Percentiles rank a stretch among this genome's conserved stretches.
phyloP scores from a whole-genome alignment of 2,888 invertebrate species.

The Priocnemis perturbator region DNA sequence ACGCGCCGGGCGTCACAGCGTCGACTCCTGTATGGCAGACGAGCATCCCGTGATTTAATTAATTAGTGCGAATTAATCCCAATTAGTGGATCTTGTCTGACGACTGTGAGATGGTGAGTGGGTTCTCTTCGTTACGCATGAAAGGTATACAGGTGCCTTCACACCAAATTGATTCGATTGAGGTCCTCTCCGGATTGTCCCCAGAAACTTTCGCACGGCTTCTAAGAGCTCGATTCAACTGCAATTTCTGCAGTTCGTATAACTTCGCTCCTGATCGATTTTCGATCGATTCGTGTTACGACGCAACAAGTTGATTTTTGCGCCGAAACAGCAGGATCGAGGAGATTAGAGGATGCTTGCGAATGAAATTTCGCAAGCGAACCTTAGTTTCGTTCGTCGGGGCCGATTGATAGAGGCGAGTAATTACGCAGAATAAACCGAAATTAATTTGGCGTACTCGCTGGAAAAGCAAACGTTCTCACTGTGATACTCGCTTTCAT shows the following conservation, averaged over 20 bases:
- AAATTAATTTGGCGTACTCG: slow-evolving; percentile 35
- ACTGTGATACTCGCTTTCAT: slow-evolving; percentile 41
- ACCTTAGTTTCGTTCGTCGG: too few species aligned
- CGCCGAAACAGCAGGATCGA: too few species aligned
- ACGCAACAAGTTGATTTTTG: too few species aligned
- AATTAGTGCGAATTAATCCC: slow-evolving; percentile 70
- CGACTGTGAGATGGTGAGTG: slow-evolving; percentile 48
- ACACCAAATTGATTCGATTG: slow-evolving; percentile 26
- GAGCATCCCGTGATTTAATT: slow-evolving; percentile 66
- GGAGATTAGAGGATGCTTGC: too few species aligned
- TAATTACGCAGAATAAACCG: slow-evolving; percentile 28
- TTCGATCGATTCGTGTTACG: too few species aligned
- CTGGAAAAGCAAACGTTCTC: slow-evolving; percentile 41
- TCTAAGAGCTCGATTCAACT: too few species aligned
- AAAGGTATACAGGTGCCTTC: slow-evolving; percentile 47
- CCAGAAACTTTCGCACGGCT: too few species aligned
- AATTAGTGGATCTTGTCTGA: slow-evolving; percentile 66
- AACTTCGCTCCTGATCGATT: too few species aligned
- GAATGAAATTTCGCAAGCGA: too few species aligned
- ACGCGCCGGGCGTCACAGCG: background rate
- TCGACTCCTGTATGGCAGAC: slow-evolving; percentile 38
- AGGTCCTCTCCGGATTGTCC: too few species aligned
- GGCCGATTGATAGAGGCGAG: background rate
- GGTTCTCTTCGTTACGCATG: slow-evolving; percentile 50
- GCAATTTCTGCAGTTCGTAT: too few species aligned